Base-by-base conservation (phyloP, 2,797 vertebrate genomes). In the Remorina albescens region DNA sequence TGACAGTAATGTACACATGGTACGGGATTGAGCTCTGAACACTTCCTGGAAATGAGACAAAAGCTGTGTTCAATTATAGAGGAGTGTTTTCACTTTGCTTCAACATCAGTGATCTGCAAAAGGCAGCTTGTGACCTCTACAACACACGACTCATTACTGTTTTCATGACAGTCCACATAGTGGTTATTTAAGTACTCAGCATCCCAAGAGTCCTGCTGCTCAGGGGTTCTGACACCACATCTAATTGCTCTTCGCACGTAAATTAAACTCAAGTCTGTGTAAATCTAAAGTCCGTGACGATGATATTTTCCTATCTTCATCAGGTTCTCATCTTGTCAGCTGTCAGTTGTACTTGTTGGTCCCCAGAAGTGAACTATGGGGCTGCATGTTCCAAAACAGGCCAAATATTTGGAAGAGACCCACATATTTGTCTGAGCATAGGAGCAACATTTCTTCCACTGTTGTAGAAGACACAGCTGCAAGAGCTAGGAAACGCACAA, bases 401-500 rank as follows among this genome's bases (percentile, higher is more conserved):
- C 36, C 0, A 47, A 68, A 64, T 28, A 53, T 76, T 80, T 83
- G 79, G 86, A 85, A 50, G 65, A 57, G 36, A 39, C 18, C 42
- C 50, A 41, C 57, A 55, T 85, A 66, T 81, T 86, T 85, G 65
- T 83, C 39, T 0, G 4, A 75, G 42, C n/a, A 23, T 19, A 80
- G 67, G 66, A 67, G 55, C 18, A 71, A 75, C 59, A 67, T 67
- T 64, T 78, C 58, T 69, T 77, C 41, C 72, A 62, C 64, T 72
- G 23, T 55, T 61, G 87, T 74, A 18, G 5, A 67, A 73, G 9
- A 19, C 78, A 84, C 86, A 91, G 88, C 89, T 91, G 89, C 78
- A 74, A 82, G 62, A 74, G 63, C 67, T 9, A 63, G 71, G 53
- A 42, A 55, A 30, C 69, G 9, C 56, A 11, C 59, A 55, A 71